phyloP scores from a whole-genome alignment of 1,140 invertebrate genomes.

The Batillaria attramentaria region DNA sequence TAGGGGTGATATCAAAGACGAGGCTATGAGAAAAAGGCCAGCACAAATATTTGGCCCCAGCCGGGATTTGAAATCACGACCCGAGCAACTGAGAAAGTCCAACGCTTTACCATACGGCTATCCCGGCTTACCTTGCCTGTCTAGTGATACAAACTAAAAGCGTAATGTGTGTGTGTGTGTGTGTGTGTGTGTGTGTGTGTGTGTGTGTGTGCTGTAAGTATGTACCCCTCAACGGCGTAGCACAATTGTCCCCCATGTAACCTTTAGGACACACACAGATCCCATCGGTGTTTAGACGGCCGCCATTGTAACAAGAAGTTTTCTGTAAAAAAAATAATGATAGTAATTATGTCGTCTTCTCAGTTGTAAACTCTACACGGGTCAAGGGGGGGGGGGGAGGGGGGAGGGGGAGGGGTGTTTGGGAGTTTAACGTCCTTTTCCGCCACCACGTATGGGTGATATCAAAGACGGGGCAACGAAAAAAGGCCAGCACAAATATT shows the following conservation, averaged over 20 bases:
- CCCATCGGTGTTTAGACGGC: background rate
- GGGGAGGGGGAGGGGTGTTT: too few species aligned
- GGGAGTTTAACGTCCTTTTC: too few species aligned
- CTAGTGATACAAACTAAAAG: background rate
- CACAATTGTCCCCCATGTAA: background rate
- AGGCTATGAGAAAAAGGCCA: background rate
- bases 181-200: background rate
- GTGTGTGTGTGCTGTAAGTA: background rate
- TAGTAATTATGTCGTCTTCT: background rate
- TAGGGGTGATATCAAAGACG: background rate
- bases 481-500: too few species aligned
- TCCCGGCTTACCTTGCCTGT: background rate
- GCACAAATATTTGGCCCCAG: background rate
- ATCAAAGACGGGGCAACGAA: too few species aligned
- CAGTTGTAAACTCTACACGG: too few species aligned
- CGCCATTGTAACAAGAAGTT: conserved; percentile 15
- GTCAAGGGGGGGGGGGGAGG: too few species aligned
- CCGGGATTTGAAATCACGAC: background rate
- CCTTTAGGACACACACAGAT: conserved; percentile 22
- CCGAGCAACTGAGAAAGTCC: background rate
- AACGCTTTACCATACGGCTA: background rate
- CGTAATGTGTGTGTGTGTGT: background rate
- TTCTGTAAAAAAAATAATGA: conserved; percentile 5
- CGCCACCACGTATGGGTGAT: too few species aligned
- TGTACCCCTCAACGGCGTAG: background rate